Evolutionary conservation across 2,797 vertebrate species (phyloP).

Genomic region (Iguana delicatissima): DNA sequence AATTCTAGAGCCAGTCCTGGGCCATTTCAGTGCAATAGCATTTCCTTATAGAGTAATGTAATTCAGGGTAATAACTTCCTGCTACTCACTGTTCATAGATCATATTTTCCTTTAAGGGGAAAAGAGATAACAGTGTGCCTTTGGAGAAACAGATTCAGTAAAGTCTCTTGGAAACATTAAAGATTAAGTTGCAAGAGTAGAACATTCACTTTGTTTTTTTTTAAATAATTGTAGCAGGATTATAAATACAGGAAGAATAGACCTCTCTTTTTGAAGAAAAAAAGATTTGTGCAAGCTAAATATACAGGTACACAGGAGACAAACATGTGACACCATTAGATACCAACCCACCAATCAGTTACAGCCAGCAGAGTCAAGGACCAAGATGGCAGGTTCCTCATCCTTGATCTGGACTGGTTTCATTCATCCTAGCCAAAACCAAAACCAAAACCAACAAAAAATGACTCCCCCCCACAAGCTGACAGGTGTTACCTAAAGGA

Average conservation of each 20-base stretch:
- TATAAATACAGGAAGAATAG: neutral
- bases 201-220: too few species aligned
- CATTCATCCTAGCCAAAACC: too few species aligned
- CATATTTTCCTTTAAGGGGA: neutral
- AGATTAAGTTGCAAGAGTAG: neutral
- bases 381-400: too few species aligned
- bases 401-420: too few species aligned
- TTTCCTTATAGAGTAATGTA: neutral
- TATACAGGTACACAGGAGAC: neutral
- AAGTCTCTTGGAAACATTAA: neutral
- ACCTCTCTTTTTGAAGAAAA: too few species aligned
- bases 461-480: too few species aligned
- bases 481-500: too few species aligned
- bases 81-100: neutral
- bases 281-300: neutral
- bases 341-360: too few species aligned
- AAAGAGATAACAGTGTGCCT: neutral
- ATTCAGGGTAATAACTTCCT: neutral
- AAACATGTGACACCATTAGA: too few species aligned
- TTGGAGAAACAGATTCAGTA: neutral
- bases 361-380: too few species aligned
- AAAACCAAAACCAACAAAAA: too few species aligned
- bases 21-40: neutral
- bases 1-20: neutral
- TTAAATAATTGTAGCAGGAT: too few species aligned